phyloP scores from a whole-genome alignment of 2,113 vertebrate species.

The Barnardius zonarius region DNA sequence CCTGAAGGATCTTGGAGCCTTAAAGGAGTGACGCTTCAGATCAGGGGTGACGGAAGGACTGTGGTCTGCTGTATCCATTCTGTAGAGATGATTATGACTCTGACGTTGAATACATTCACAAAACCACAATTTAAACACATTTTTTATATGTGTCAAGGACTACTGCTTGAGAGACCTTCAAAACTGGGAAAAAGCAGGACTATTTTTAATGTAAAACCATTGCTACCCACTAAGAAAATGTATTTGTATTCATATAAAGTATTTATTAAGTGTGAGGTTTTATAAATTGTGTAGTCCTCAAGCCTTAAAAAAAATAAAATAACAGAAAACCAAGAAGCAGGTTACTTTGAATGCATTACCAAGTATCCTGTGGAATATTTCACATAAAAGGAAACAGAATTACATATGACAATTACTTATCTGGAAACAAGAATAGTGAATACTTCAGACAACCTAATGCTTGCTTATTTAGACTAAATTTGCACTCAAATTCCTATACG shows the following conservation, averaged over 20 bases:
- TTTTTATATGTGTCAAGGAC: slow-evolving; percentile 6
- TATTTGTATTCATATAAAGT: slow-evolving; percentile 74
- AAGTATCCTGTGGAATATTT: slow-evolving; percentile 77
- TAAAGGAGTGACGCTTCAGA: neutral
- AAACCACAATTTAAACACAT: neutral
- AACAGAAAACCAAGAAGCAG: neutral
- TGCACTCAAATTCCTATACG: neutral
- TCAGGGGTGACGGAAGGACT: neutral
- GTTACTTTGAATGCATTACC: slow-evolving; percentile 77
- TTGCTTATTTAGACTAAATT: neutral
- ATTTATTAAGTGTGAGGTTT: slow-evolving; percentile 79
- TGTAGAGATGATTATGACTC: neutral
- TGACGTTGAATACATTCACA: neutral
- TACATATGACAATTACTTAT: too few relatives aligned
- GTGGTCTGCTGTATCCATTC: neutral
- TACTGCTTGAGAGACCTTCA: neutral
- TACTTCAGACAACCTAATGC: too few relatives aligned
- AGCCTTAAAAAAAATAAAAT: slow-evolving; percentile 49
- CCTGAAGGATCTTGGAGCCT: neutral
- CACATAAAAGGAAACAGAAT: slow-evolving; percentile 79
- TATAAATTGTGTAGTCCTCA: slow-evolving; percentile 75
- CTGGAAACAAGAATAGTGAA: too few relatives aligned
- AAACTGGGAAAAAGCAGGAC: slow-evolving; percentile 15
- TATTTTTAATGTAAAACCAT: slow-evolving; percentile 63
- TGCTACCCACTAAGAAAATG: slow-evolving; percentile 66